Evolutionary conservation across 2,113 vertebrate genomes (phyloP).

Genomic region (Lutjanus erythropterus): DNA sequence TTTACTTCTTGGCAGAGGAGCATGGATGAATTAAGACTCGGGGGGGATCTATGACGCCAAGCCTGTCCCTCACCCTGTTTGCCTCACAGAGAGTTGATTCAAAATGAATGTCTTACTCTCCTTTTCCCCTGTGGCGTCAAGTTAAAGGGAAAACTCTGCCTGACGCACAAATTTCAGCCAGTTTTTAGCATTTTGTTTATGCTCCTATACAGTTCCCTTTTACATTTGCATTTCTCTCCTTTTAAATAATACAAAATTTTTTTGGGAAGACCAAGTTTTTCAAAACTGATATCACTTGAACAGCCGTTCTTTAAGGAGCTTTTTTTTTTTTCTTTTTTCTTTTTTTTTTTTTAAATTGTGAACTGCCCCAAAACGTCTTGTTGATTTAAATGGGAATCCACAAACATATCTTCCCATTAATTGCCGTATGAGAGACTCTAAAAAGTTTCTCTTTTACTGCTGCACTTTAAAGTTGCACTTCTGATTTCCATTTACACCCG

Average conservation of each 20-base stretch:
- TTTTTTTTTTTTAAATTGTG: background rate
- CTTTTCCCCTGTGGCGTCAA: background rate
- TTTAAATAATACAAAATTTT: background rate
- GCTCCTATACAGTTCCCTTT: background rate
- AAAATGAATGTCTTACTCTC: slow-evolving; percentile 9
- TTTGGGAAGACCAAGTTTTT: background rate
- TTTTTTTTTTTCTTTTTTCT: too few species aligned
- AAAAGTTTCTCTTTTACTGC: background rate
- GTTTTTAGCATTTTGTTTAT: background rate
- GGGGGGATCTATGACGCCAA: slow-evolving; percentile 30
- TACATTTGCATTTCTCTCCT: background rate
- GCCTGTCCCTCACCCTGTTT: background rate
- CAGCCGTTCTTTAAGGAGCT: too few species aligned
- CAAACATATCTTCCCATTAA: background rate
- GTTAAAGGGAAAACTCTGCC: background rate
- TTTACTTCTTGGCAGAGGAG: slow-evolving; percentile 38
- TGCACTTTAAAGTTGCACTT: background rate
- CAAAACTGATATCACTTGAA: too few species aligned
- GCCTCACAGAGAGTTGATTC: slow-evolving; percentile 35
- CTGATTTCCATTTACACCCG: slow-evolving; percentile 16
- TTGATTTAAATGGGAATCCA: background rate
- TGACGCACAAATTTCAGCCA: background rate
- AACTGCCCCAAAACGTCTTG: background rate
- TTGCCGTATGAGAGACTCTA: background rate
- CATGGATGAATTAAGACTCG: slow-evolving; percentile 5